These are phyloP conservation scores for Blastobasis adustella DNA, from an alignment of 2,888 invertebrate species.

Conservation along the genomic window DNA sequence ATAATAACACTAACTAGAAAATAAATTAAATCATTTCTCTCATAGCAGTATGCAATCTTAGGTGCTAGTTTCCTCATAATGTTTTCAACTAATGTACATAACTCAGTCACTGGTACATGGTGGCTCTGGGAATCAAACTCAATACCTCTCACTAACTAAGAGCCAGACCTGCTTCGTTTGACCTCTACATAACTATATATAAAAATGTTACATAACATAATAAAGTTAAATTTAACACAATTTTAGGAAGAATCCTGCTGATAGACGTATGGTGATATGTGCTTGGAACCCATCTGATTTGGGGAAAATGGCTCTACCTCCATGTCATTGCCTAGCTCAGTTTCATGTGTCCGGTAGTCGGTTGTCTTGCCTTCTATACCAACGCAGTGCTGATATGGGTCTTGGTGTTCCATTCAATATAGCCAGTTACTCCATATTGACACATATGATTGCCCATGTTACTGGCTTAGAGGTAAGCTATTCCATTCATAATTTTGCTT, in stretches of 20 bases:
- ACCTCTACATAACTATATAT: too few relatives aligned
- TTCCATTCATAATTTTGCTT: too few relatives aligned
- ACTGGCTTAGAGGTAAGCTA: constrained; percentile 85
- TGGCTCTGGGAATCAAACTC: too few relatives aligned
- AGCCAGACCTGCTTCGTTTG: too few relatives aligned
- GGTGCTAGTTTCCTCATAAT: too few relatives aligned
- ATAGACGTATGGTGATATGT: constrained; percentile 92
- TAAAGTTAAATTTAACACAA: too few relatives aligned
- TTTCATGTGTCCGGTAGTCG: constrained; percentile 92
- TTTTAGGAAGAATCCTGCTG: constrained; percentile 82
- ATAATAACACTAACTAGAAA: neutral
- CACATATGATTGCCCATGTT: constrained; percentile 96
- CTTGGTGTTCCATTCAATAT: constrained; percentile 99
- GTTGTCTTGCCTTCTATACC: constrained; percentile 94
- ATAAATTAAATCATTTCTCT: neutral
- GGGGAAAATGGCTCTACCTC: constrained; percentile 94
- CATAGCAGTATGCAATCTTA: too few relatives aligned
- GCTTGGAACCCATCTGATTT: constrained; percentile 97
- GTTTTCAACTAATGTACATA: too few relatives aligned
- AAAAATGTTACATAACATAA: too few relatives aligned
- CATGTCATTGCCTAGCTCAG: constrained; percentile 96
- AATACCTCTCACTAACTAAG: too few relatives aligned
- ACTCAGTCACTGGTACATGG: too few relatives aligned
- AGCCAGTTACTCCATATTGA: constrained; percentile 95
- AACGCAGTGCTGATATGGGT: constrained; percentile 98